These are phyloP conservation scores for Tinamus guttatus DNA, from an alignment of 2,113 vertebrate genomes.

Conservation along the genomic window DNA sequence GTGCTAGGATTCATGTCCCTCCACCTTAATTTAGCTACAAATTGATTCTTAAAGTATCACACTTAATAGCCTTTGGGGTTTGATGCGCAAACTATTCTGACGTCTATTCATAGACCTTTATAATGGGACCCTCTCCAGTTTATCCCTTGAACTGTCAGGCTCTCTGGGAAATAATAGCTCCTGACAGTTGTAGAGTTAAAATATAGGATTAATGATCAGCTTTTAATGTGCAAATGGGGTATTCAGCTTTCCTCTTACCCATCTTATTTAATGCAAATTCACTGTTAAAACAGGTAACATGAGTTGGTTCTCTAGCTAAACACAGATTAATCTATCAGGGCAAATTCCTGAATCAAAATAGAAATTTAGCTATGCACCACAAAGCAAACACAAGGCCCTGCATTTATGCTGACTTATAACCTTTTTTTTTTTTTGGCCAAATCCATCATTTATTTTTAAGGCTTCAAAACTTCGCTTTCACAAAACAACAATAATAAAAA, in stretches of 20 bases:
- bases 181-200: conserved; percentile 72
- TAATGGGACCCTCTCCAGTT: conserved; percentile 61
- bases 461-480: conserved; percentile 17
- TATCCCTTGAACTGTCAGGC: conserved; percentile 63
- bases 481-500: not conserved
- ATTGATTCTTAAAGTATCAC: conserved; percentile 50
- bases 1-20: conserved; percentile 6
- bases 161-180: conserved; percentile 65
- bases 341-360: conserved; percentile 21
- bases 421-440: not conserved
- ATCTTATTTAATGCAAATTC: conserved; percentile 64
- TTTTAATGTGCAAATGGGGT: conserved; percentile 73
- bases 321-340: not conserved
- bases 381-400: not conserved
- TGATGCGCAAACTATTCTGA: conserved; percentile 41
- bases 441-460: conserved; percentile 30
- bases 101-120: conserved; percentile 60
- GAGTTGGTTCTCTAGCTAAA: conserved; percentile 13
- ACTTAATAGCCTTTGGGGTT: conserved; percentile 62
- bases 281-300: conserved; percentile 47
- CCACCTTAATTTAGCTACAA: conserved; percentile 52
- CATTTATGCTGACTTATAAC: not conserved
- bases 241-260: conserved; percentile 36
- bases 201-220: conserved; percentile 75
- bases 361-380: not conserved